Evolutionary conservation across 2,113 vertebrate genomes (phyloP), one percentile per base, ranked within the genome.

Genomic region (Osmerus mordax): DNA sequence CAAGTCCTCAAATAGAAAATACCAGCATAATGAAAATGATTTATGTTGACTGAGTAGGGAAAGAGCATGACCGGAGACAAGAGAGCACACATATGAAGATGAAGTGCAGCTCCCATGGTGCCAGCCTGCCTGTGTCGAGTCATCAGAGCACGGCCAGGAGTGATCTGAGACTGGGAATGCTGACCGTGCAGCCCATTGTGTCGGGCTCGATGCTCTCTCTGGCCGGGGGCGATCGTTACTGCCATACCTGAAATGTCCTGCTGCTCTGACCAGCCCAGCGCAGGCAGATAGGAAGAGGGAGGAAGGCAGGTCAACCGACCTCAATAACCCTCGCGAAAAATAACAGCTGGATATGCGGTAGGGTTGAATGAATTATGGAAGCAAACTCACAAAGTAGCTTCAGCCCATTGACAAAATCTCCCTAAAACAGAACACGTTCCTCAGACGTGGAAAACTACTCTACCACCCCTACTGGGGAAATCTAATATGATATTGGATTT

Each of bases 151-250:
- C 1, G 8, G 64, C 36, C 16, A 65, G 25, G 25, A 52, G 41
- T 67, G 70, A 54, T 51, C 2, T 53, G 76, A 67, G 52, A 80
- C 9, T 6, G n/a, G 29, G 21, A 25, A 58, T 47, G 65, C 25
- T 28, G 60, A 58, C 66, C 67, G 58, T 52, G 29, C 53, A 67
- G 47, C 74, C 65, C 28, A 65, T 66, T 16, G 23, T 51, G 25
- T 3, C 71, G 62, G 60, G 59, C n/a, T 4, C 3, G 14, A 67
- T 67, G 52, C 47, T 19, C 8, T 18, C 14, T 23, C 51, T 9
- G 13, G 7, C 51, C 51, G 21, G 12, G 7, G 63, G 16, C 66
- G 14, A 23, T 36, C 15, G 60, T 9, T 62, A 61, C 25, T 65
- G 19, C 28, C 41, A 29, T 23, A 62, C 11, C 52, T 60, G 53